Evolutionary conservation across 2,797 vertebrate species (phyloP), one percentile per base, ranked within the genome.

Genomic region (Pitangus sulphuratus): DNA sequence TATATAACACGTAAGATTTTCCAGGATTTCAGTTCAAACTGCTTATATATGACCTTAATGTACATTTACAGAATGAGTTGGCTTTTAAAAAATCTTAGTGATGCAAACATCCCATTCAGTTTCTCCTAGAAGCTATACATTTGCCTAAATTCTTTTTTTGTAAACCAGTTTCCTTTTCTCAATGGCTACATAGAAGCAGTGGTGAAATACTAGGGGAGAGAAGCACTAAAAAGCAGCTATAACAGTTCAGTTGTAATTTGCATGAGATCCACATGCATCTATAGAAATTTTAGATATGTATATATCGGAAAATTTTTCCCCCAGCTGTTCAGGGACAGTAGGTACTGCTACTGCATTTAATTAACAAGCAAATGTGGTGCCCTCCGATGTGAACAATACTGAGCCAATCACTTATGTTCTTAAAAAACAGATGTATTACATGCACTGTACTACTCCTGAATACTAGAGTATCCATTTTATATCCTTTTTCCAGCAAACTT

Each of bases 311-410:
- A 96, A 96, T 95, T 94, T 42, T 78, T 61, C 6, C 93, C 94
- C 87, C 79, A 96, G 96, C 94, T 97, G 97, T 91, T 96, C 96
- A 96, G 97, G 97, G 96, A 96, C 92, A 94, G 87, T 85, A 91
- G 96, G 95, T 89, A 95, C 83, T 91, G 95, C 95, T 96, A 94
- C 77, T 94, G 97, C 97, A 98, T 98, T 97, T 98, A 98, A 98
- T 98, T 98, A 98, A 98, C 97, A 98, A 97, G 97, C 92, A 95
- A 97, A 97, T 96, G 95, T 94, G 97, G 96, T 97, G 96, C 97
- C 97, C 97, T 98, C 96, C 61, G 1, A 97, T 94, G 96, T 96
- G 98, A 97, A 97, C 97, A 98, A 95, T 95, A 90, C 97, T 93
- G 96, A 97, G 95, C 62, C 94, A 95, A 95, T 91, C 40, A 5